Evolutionary conservation across 2,888 invertebrate genomes (phyloP), one percentile per base, ranked within the genome.

Genomic region (Aradus depressus): DNA sequence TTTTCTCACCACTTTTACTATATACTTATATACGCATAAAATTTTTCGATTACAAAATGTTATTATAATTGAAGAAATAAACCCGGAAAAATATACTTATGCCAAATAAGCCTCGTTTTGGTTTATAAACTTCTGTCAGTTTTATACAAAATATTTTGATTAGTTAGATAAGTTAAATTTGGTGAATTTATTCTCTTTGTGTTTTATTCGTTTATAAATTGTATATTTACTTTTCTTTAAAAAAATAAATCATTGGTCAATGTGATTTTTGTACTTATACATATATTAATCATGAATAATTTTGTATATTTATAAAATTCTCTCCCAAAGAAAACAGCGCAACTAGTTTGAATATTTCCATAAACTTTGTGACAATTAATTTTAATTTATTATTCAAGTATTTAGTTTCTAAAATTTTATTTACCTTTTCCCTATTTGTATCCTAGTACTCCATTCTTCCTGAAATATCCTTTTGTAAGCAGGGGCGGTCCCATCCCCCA

Each of bases 401-500:
- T 44, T 31, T 2, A 18, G n/a, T 2, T 19, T 31, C 14, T 21
- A 21, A 4, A 3, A 26, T 21, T 21, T 28, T 3, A 16, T 31
- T 18, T n/a, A 5, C n/a, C 18, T 28, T 4, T 43, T 3, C 32
- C 19, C 22, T 44, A 25, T 4, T 2, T 21, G 28, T 4, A 22
- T 23, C 18, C 22, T 44, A 18, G 8, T 12, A 32, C 25, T 19
- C n/a, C 22, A 21, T 22, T 12, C 5, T n/a, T 44, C 3, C 22
- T 44, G 16, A 44, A 3, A 18, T 23, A 44, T 19, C 8, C 28
- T 10, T 28, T 10, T 5, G 32, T 32, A 38, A 47, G 47, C 38
- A 25, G 37, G 38, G 47, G 37, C 47, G 47, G 47, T 28, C 25
- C 37, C 38, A 47, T 28, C 47, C 12, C 18, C 19, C 5, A n/a